Base-by-base conservation (phyloP, 2,797 vertebrate genomes). In the Prionace glauca region DNA sequence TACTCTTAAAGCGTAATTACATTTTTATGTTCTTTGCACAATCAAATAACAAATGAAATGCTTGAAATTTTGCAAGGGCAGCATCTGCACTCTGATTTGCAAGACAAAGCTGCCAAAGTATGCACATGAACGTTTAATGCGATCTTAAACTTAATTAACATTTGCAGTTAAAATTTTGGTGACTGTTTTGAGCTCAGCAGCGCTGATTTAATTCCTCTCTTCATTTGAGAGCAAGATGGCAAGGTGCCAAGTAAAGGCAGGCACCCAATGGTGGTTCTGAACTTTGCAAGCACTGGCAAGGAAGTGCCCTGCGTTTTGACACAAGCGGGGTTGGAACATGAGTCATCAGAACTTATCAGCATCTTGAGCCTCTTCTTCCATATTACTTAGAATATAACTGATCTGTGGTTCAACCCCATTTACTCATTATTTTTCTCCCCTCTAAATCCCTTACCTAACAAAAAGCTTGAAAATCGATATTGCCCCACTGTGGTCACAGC, bases 71-170 rank as follows among this genome's bases (percentile, higher is more conserved):
- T 92, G 62, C 62, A 92, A 92, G 62, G 18, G 65, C 22, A 67
- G 90, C 90, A 92, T n/a, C 29, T n/a, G 86, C 50, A 88, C 14
- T 16, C 88, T 91, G 92, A 94, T 94, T 50, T 94, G 93, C 56
- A 74, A 50, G 45, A 2, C 24, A 45, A 72, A 94, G 93, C 16
- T 26, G 29, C 45, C 93, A 74, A 74, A 94, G 26, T 29, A 50
- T 74, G 69, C 45, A 94, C 50, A 32, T 94, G 32, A 74, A 24
- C 26, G 29, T 56, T 94, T 94, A 72, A 74, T 74, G 16, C 3
- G 26, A 32, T 94, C 71, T 94, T 72, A 94, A 94, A 94, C 50
- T 56, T 92, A 92, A 74, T 94, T 94, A 94, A 94, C 45, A 74
- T 72, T 94, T 94, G 93, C 45, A 56, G 24, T 94, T 74, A 71